Evolutionary conservation across 2,797 vertebrate genomes (phyloP), one percentile per base, ranked within the genome.

Genomic region (Melanotaenia parkinsoni): DNA sequence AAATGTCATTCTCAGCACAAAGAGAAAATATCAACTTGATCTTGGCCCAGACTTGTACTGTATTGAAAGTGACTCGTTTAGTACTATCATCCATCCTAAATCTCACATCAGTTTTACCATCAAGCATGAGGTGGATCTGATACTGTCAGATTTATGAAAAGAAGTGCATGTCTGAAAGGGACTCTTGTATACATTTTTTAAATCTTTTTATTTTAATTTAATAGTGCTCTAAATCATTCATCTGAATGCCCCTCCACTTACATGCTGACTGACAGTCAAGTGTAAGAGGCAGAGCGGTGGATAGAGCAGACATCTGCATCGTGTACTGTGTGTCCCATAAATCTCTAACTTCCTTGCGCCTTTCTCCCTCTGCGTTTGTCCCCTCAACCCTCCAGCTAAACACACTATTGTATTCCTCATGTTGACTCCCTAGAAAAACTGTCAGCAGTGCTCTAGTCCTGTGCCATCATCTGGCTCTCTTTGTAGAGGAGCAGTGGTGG

Each of bases 321-420:
- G 71, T 84, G 73, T 33, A 66, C 33, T 71, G 59, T 70, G 74
- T 81, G 68, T 61, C 77, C 72, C 64, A 80, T 72, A 56, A 53
- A 81, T 77, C 73, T 74, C 68, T 60, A 68, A 77, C 81, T 74
- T 83, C 68, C 75, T 59, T 47, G 12, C 40, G 37, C 54, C 56
- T 72, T 50, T 24, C 5, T n/a, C 10, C 54, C 70, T n/a, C 54
- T 38, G 45, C 62, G 61, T 79, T 80, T 81, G 74, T 75, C 72
- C 80, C 73, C 67, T 75, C 76, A 70, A 58, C 86, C 90, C 91
- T 72, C 70, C 40, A 70, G 88, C 86, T 77, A 84, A 92, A 87
- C 81, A 80, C 84, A 58, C 76, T 67, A 83, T 85, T 85, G 86
- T 88, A 75, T 81, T 80, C 79, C 80, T 82, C 85, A 22, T 80